Evolutionary conservation across 2,797 vertebrate genomes (phyloP).

Genomic region (Pristis pectinata): DNA sequence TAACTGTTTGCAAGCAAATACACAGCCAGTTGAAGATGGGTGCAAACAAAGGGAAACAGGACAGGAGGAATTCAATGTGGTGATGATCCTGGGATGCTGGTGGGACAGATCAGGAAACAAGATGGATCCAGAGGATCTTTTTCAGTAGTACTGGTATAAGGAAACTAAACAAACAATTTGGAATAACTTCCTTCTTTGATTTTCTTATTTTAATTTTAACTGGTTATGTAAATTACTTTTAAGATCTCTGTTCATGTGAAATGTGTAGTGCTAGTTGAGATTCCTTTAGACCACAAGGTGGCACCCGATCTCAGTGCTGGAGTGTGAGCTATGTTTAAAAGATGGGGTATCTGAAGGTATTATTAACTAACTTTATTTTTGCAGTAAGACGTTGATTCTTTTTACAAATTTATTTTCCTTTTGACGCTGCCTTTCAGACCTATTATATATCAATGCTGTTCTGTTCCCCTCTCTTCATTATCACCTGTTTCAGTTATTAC

Average conservation of each 20-base stretch:
- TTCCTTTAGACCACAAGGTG: not conserved
- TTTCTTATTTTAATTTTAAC: not conserved
- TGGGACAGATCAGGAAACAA: not conserved
- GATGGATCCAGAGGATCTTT: not conserved
- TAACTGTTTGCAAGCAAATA: not conserved
- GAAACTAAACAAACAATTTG: not conserved
- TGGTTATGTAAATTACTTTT: too few relatives aligned
- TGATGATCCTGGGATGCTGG: not conserved
- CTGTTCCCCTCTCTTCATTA: not conserved
- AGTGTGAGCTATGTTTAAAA: not conserved
- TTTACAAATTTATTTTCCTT: not conserved
- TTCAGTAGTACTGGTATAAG: not conserved
- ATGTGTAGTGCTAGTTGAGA: not conserved
- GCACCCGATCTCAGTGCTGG: not conserved
- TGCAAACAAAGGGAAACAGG: not conserved
- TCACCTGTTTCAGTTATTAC: not conserved
- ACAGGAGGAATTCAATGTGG: not conserved
- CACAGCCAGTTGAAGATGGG: not conserved
- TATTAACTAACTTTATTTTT: not conserved
- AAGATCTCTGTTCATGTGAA: not conserved
- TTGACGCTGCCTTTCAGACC: not conserved
- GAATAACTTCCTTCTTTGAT: not conserved
- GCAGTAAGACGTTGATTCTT: not conserved
- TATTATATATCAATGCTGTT: not conserved
- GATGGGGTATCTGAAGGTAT: not conserved